A percentile compares a stretch with the other conserved stretches of the same genome.
phyloP scores from a whole-genome alignment of 1,140 invertebrate species.

The Heliconius congener region DNA sequence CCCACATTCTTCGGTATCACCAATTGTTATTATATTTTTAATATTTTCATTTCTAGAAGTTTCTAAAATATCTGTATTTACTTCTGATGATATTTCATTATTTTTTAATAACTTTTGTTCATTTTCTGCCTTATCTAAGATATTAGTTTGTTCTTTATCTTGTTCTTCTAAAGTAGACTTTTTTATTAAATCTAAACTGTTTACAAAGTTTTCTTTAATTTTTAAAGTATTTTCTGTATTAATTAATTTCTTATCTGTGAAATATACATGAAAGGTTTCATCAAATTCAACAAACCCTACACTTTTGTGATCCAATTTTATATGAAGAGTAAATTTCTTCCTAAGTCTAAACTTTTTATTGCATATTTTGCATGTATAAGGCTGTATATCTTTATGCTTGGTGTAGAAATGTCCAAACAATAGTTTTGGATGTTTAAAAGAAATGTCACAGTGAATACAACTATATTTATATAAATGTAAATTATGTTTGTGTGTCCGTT shows the following conservation, averaged over 20 bases:
- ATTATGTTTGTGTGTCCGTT: constrained; percentile 48
- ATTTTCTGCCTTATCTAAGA: not conserved
- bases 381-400: constrained; percentile 59
- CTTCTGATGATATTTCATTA: not conserved
- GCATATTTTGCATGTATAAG: constrained; percentile 68
- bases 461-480: constrained; percentile 64
- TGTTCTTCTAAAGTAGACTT: not conserved
- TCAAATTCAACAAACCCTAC: constrained; percentile 70
- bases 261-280: constrained; percentile 66
- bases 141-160: not conserved
- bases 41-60: not conserved
- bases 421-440: constrained; percentile 64
- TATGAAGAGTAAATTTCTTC: constrained; percentile 66
- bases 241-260: constrained; percentile 56
- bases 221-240: constrained; percentile 18
- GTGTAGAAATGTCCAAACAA: constrained; percentile 64
- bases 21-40: not conserved
- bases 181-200: not conserved
- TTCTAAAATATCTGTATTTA: not conserved
- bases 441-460: constrained; percentile 55
- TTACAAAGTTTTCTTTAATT: not conserved
- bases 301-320: constrained; percentile 62
- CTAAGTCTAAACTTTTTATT: constrained; percentile 57
- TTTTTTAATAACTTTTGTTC: not conserved
- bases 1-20: not conserved